Evolutionary conservation across 2,888 invertebrate genomes (phyloP), one percentile per base, ranked within the genome.

Genomic region (Vesta saturnalis): DNA sequence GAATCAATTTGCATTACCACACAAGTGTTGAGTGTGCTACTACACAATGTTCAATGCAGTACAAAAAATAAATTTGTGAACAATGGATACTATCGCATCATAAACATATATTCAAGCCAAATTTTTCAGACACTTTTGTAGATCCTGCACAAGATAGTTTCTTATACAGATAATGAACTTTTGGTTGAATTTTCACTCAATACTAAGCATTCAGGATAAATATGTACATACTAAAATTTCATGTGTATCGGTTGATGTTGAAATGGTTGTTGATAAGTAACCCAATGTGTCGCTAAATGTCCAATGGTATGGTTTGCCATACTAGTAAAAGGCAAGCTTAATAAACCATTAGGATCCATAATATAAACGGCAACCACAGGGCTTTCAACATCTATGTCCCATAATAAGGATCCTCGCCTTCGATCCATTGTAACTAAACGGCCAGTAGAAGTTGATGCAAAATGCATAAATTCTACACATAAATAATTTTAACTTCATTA

Each of bases 311-410:
- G 93, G 74, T 95, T 93, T 0, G 96, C 95, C 52, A 97, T 90
- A 23, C 94, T 94, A 58, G 94, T 94, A 83, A 96, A 96, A 0
- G 97, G 96, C 55, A 95, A 90, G 61, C 92, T 90, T 47, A 94
- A 87, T 59, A 97, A 87, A 0, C 94, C 94, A 59, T 92, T 92
- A 16, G 90, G 87, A 72, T 91, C 91, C 62, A 94, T 83, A 14
- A 92, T 83, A 82, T 97, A 99, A 70, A 95, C 90, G 0, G 95
- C 96, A 56, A 98, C 93, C 0, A 98, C 92, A 0, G 98, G 97
- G 47, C 96, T 95, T 61, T 91, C 91, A 43, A 96, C 89, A 82
- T 97, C 92, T 56, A 90, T 88, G 72, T 94, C 91, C 98, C 98
- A 99, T 18, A 95, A 84, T 58, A 95, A 86, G 70, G 91, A 90